These are phyloP conservation scores for Nesoenas mayeri DNA, from an alignment of 2,113 vertebrate species.

Conservation along the genomic window DNA sequence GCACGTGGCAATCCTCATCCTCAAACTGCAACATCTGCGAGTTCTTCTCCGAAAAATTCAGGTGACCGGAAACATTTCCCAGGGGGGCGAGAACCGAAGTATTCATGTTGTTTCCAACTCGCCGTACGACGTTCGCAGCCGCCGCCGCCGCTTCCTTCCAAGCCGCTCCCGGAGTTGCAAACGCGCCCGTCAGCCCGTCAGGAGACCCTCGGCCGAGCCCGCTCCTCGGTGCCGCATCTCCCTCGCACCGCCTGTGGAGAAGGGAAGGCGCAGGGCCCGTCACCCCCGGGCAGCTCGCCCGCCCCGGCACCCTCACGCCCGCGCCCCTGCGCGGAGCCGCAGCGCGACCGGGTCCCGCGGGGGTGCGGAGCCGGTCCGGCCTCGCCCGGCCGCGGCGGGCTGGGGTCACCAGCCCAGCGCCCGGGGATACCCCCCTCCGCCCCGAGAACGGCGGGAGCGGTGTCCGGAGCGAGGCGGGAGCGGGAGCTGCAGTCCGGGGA, in stretches of 20 bases:
- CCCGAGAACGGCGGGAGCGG: too few relatives aligned
- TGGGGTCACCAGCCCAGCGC: too few relatives aligned
- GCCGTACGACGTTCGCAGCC: neutral
- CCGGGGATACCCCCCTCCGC: neutral
- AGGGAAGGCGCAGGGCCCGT: neutral
- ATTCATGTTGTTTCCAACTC: constrained; percentile 65
- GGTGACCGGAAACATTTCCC: constrained; percentile 67
- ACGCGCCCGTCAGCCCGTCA: neutral
- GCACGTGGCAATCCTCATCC: constrained; percentile 75
- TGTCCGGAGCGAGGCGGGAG: neutral
- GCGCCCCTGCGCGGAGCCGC: too few relatives aligned
- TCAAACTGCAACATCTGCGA: constrained; percentile 66
- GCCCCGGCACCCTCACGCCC: too few relatives aligned
- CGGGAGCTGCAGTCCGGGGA: neutral
- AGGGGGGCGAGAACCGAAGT: constrained; percentile 27
- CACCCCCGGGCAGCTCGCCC: neutral
- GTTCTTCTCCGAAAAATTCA: constrained; percentile 70
- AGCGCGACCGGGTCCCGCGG: neutral
- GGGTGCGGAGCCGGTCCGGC: neutral
- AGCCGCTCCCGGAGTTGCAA: neutral
- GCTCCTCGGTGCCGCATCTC: constrained; percentile 17
- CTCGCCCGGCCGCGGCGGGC: too few relatives aligned
- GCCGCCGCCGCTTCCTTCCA: neutral
- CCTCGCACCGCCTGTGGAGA: constrained; percentile 55
- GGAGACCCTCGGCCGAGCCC: neutral